Evolutionary conservation across 2,797 vertebrate species (phyloP), one percentile per base, ranked within the genome.

Genomic region (Emydoidea blandingii): DNA sequence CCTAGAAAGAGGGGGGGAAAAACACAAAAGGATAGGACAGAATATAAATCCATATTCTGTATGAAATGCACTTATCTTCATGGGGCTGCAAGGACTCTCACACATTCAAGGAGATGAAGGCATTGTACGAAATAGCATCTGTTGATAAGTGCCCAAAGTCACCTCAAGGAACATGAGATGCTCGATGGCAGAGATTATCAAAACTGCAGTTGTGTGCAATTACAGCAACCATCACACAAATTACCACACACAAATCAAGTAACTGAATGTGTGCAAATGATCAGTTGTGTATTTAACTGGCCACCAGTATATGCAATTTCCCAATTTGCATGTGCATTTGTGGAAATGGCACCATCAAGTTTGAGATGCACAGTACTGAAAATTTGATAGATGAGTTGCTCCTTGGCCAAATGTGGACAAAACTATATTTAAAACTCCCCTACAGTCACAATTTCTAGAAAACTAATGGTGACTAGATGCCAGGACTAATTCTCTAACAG

Each of bases 1-100:
- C 99, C 99, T 99, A 95, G 4, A 92, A 95, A 52, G 16, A 90
- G 23, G 97, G 37, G 41, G 41, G 47, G 91, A 62, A 91, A 57
- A 81, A 86, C 37, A 76, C 6, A 80, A 25, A n/a, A 47, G 27
- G 29, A 12, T 1, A 41, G 34, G 15, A 44, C 7, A 14, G 19
- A 85, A 50, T 31, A 59, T 2, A 49, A 76, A 57, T 1, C 31
- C 0, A 0, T 0, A 2, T 16, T 83, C 21, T 12, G 8, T 37
- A 62, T 34, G 27, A 29, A 68, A 12, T 0, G 1, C 7, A 1
- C 0, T 5, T 6, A 7, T 12, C n/a, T 34, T 41, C 53, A 23
- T 23, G 19, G 37, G 14, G 41, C 15, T 41, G 23, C 16, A 18
- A 6, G 5, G 0, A 1, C 52, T 4, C 56, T 4, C 34, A 53